These are phyloP conservation scores for Morelia viridis DNA, from an alignment of 2,797 vertebrate genomes.

Conservation along the genomic window DNA sequence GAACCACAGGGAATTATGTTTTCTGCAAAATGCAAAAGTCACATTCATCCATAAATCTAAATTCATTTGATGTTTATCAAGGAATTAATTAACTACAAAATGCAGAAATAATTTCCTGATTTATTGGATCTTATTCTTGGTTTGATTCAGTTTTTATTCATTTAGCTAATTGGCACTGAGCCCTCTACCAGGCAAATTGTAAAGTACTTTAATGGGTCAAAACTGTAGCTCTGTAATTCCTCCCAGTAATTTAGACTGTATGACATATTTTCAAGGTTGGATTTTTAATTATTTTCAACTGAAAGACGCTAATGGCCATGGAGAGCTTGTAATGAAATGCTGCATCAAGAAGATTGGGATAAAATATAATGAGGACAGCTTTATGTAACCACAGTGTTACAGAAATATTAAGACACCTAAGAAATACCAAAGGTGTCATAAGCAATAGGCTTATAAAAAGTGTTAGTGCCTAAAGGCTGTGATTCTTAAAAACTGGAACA, in stretches of 20 bases:
- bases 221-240: constrained; percentile 42
- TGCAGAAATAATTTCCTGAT: constrained; percentile 45
- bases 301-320: not conserved
- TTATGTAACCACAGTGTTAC: constrained; percentile 24
- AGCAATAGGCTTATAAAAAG: constrained; percentile 19
- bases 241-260: constrained; percentile 33
- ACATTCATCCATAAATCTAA: constrained; percentile 49
- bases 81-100: constrained; percentile 37
- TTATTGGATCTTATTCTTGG: constrained; percentile 40
- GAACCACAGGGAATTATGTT: constrained; percentile 51
- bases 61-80: constrained; percentile 47
- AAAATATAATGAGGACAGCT: not conserved
- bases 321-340: constrained; percentile 16
- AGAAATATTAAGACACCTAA: constrained; percentile 10
- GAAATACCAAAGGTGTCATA: constrained; percentile 32
- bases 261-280: not conserved
- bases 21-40: constrained; percentile 32
- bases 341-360: not conserved
- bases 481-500: not conserved
- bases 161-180: constrained; percentile 29
- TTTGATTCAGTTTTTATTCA: constrained; percentile 49
- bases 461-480: not conserved
- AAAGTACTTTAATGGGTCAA: constrained; percentile 18
- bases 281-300: constrained; percentile 24
- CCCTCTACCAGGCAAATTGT: constrained; percentile 25